Conservation (phyloP, 2,888 invertebrate genomes). For the Catotricha subobsoleta region DNA sequence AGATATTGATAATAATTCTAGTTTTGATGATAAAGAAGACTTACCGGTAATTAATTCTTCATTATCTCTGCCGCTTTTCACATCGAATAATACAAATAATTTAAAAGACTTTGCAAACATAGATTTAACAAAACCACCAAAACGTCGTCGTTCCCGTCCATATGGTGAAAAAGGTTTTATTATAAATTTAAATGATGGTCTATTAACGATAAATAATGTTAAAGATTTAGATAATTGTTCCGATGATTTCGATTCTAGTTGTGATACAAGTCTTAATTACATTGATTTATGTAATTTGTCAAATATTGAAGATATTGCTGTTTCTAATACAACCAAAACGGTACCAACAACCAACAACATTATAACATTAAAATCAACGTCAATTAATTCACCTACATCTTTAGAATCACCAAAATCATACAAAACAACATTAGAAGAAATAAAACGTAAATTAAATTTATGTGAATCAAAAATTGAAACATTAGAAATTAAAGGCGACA, state of each 20-base stretch:
- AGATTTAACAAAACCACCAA: too few species aligned
- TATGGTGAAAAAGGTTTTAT: constrained; percentile 28
- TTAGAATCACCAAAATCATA: not conserved
- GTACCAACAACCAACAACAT: not conserved
- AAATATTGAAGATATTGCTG: constrained; percentile 1
- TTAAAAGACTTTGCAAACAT: constrained; percentile 12
- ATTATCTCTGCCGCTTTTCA: not conserved
- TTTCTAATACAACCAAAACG: not conserved
- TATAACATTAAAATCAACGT: too few species aligned
- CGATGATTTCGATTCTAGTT: constrained; percentile 29
- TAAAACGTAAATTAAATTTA: constrained; percentile 24
- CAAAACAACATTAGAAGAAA: constrained; percentile 18
- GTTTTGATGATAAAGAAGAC: constrained; percentile 6
- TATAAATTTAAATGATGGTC: constrained; percentile 22
- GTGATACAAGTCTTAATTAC: constrained; percentile 28
- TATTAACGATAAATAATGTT: constrained; percentile 24
- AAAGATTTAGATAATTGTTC: constrained; percentile 25
- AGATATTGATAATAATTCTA: constrained; percentile 3
- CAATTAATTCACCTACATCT: not conserved
- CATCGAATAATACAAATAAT: not conserved
- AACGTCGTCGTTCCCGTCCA: constrained; percentile 16
- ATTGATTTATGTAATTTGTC: constrained; percentile 20
- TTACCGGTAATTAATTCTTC: not conserved
- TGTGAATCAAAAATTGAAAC: constrained; percentile 27
- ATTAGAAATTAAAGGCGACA: constrained; percentile 22